Evolutionary conservation across 23 tunicate genomes (phyloP).

Genomic region (Halocynthia aurantium): DNA sequence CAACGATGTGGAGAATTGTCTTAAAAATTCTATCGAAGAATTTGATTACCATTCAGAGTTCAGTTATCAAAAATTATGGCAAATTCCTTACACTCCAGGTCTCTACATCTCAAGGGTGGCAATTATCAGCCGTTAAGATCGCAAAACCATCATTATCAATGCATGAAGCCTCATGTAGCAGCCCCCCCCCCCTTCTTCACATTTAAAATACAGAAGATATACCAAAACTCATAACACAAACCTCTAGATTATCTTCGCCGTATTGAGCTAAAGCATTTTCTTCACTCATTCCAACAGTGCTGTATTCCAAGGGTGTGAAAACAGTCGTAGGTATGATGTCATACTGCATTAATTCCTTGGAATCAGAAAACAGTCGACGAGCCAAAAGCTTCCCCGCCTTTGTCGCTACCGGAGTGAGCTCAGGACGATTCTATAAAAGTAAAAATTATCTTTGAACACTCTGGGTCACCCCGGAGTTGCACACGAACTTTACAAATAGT

Average conservation of each 20-base stretch:
- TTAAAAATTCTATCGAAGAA: too few relatives aligned
- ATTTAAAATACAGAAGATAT: too few relatives aligned
- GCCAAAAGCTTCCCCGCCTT: constrained; percentile 72
- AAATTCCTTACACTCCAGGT: too few relatives aligned
- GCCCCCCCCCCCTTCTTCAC: too few relatives aligned
- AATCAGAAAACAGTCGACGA: constrained; percentile 38
- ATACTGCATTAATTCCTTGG: constrained; percentile 47
- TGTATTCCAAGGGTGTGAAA: constrained; percentile 86
- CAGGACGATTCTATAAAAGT: constrained; percentile 55
- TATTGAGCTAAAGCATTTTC: constrained; percentile 57
- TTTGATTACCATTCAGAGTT: too few relatives aligned
- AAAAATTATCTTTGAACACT: neutral
- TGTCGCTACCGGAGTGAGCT: constrained; percentile 76
- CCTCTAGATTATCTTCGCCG: constrained; percentile 61
- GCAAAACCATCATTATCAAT: too few relatives aligned
- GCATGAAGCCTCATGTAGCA: too few relatives aligned
- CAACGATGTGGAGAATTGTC: too few relatives aligned
- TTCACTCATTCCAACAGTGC: constrained; percentile 77
- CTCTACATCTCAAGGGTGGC: too few relatives aligned
- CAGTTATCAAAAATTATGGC: too few relatives aligned
- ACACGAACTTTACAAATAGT: neutral
- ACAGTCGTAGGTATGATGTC: constrained; percentile 75
- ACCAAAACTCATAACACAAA: neutral
- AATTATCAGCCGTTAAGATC: too few relatives aligned
- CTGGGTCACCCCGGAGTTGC: neutral